Conservation (phyloP, 2,113 vertebrate species). For the Microtus ochrogaster region DNA sequence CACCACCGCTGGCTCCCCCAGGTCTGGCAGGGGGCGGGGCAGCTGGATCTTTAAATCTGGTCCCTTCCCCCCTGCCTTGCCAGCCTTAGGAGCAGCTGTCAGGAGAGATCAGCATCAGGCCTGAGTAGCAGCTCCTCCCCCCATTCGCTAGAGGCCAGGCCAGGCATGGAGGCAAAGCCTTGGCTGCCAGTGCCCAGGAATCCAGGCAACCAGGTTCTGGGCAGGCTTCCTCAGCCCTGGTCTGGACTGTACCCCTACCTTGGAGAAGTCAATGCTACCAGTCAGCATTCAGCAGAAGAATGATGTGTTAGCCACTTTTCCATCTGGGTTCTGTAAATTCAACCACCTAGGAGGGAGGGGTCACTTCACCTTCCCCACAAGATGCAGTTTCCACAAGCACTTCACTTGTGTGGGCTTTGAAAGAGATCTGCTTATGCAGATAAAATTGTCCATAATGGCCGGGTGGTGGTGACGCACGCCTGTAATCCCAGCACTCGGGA, state of each 20-base stretch:
- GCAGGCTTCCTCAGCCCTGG: background rate
- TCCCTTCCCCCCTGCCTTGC: slow-evolving; percentile 71
- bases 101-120: slow-evolving; percentile 85
- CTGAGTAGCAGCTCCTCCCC: slow-evolving; percentile 69
- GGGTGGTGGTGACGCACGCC: no score
- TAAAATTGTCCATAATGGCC: background rate
- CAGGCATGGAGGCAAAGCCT: slow-evolving; percentile 1
- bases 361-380: background rate
- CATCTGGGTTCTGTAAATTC: background rate
- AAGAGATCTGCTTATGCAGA: background rate
- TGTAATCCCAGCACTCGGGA: no score
- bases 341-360: background rate
- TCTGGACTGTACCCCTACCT: background rate
- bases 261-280: background rate
- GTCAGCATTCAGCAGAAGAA: slow-evolving; percentile 19
- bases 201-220: background rate
- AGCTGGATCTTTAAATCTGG: slow-evolving; percentile 75
- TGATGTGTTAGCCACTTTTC: background rate
- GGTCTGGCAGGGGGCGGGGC: slow-evolving; percentile 54
- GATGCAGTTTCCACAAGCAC: background rate
- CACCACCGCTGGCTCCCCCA: background rate
- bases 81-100: slow-evolving; percentile 85
- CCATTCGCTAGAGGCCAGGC: slow-evolving; percentile 15
- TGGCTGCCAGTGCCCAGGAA: background rate
- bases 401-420: background rate